These are phyloP conservation scores for Tenthredo livida DNA, from an alignment of 2,888 invertebrate species.

Conservation along the genomic window DNA sequence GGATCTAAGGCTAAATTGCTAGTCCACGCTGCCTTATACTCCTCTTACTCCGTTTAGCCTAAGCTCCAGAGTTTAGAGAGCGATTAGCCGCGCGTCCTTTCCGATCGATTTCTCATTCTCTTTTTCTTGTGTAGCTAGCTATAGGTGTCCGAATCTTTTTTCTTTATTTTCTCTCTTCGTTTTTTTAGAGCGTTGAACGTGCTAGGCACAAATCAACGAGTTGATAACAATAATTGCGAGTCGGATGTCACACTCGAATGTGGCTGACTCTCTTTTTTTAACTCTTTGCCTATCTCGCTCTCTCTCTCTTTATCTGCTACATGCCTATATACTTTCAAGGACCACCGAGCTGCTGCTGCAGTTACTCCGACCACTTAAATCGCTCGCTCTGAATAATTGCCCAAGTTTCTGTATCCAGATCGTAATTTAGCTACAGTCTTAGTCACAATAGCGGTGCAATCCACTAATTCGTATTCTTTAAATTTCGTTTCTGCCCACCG, in stretches of 20 bases:
- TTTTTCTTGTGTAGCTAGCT: no score
- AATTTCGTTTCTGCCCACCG: no score
- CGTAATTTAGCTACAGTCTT: constrained; percentile 21
- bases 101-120: background rate
- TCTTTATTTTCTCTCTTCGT: background rate
- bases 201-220: background rate
- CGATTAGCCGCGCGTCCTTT: background rate
- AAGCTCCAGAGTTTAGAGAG: background rate
- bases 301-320: background rate
- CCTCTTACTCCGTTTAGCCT: background rate
- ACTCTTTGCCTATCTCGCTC: background rate
- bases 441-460: constrained; percentile 24
- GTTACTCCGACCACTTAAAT: background rate
- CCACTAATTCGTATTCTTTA: background rate
- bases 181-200: background rate
- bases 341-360: background rate
- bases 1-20: background rate
- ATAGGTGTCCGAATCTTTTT: background rate
- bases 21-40: background rate
- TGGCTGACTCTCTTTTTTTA: background rate
- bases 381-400: constrained; percentile 38
- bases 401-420: background rate
- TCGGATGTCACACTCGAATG: background rate
- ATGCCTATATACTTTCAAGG: background rate
- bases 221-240: background rate